These are phyloP conservation scores for Plutomurus gul DNA, from an alignment of 1,140 invertebrate species.

Conservation along the genomic window DNA sequence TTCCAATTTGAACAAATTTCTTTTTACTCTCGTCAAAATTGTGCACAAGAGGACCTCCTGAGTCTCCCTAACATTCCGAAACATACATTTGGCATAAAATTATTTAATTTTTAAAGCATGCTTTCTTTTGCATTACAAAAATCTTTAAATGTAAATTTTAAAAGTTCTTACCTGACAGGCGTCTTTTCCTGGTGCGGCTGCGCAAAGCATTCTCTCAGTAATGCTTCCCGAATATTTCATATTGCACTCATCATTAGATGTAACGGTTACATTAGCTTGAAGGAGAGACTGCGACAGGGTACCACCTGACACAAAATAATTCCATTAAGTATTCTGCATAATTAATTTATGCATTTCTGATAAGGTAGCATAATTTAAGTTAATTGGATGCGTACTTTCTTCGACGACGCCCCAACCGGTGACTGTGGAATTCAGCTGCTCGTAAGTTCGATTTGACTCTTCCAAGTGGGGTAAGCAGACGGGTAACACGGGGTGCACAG, in stretches of 20 bases:
- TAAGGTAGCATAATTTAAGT: not conserved
- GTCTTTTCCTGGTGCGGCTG: constrained; percentile 35
- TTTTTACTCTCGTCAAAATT: not conserved
- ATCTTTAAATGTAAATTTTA: too few relatives aligned
- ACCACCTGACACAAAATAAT: constrained; percentile 23
- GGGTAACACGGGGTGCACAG: constrained; percentile 18
- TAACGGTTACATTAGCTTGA: constrained; percentile 43
- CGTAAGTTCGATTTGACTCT: not conserved
- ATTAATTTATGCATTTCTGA: not conserved
- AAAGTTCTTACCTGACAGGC: constrained; percentile 41
- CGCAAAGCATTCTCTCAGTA: constrained; percentile 49
- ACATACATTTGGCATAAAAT: not conserved
- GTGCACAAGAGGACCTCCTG: constrained; percentile 10
- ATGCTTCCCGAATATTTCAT: constrained; percentile 35
- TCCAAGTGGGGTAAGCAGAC: constrained; percentile 42
- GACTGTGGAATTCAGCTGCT: constrained; percentile 37
- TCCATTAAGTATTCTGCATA: not conserved
- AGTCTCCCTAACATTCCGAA: constrained; percentile 19
- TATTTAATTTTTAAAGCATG: not conserved
- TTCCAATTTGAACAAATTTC: constrained; percentile 43
- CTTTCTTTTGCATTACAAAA: not conserved
- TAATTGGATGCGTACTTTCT: constrained; percentile 28
- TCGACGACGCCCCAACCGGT: constrained; percentile 46
- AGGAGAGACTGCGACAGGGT: constrained; percentile 20
- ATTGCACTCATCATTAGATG: constrained; percentile 36